Base-by-base conservation (phyloP, 1,140 invertebrate genomes). In the Bradysia coprophila region DNA sequence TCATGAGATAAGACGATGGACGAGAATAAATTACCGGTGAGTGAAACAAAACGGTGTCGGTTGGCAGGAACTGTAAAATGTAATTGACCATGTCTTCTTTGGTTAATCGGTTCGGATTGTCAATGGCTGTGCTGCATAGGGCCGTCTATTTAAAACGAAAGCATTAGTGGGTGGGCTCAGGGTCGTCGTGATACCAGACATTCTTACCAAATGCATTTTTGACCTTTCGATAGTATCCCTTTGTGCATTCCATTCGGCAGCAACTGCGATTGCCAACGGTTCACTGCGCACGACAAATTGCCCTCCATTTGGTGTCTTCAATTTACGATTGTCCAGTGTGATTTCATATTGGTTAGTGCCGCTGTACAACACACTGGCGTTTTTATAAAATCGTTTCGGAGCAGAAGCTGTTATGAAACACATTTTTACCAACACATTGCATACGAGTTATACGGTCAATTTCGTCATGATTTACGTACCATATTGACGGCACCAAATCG, bases 211-310 rank as follows among this genome's bases (percentile, higher is more conserved):
- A 39, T 39, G 38, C 87, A 93, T 92, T 41, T 65, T 71, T 48
- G 75, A 73, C 56, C 73, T 73, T 43, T 77, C 57, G 42, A 95
- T 81, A 40, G 64, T 65, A 36, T 79, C 69, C 45, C 73, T 71
- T 58, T 93, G 87, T 8, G 75, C 63, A 53, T 84, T 74, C 89
- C 89, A 95, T 72, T 95, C 90, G 43, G 77, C 69, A 3, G 87
- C 84, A 37, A 95, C 21, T 13, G 86, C 88, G 42, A 93, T 65
- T 13, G 92, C 92, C 24, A 98, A 61, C n/a, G 78, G 72, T 65
- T 95, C 85, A 62, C 73, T 90, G 21, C 76, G 69, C 1, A 94
- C 76, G 51, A 71, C 66, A 50, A 94, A 80, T 11, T 79, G 52
- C 43, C 73, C 69, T 4, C 87, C 88, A 52, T 73, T 72, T 1